Evolutionary conservation across 2,113 vertebrate species (phyloP).

Genomic region (Crotalus viridis): DNA sequence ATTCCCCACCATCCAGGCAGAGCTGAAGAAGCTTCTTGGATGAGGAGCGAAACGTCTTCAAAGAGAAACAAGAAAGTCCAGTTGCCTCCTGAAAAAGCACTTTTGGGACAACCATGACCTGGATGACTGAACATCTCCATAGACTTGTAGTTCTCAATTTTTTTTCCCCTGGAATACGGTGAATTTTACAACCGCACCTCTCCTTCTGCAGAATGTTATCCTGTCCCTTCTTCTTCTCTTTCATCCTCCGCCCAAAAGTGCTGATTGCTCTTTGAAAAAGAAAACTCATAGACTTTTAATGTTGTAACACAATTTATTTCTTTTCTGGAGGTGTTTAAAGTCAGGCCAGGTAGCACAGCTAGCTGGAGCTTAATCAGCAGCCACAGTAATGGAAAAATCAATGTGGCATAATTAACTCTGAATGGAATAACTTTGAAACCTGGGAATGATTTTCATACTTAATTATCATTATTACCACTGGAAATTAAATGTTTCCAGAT

Average conservation of each 20-base stretch:
- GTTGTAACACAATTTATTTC: not conserved
- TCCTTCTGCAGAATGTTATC: not conserved
- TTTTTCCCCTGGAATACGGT: not conserved
- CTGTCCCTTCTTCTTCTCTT: not conserved
- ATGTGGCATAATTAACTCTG: not conserved
- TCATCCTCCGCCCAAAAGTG: too few relatives aligned
- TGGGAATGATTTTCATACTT: not conserved
- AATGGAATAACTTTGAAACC: conserved; percentile 6
- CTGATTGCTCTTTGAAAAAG: not conserved
- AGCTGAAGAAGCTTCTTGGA: too few relatives aligned
- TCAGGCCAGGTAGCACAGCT: not conserved
- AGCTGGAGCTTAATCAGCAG: not conserved
- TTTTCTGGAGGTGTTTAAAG: not conserved
- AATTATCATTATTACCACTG: not conserved
- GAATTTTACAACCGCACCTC: not conserved
- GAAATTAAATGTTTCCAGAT: not conserved
- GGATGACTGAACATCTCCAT: too few relatives aligned
- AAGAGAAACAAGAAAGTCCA: too few relatives aligned
- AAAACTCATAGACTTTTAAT: not conserved
- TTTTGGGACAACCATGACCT: too few relatives aligned
- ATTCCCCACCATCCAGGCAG: too few relatives aligned
- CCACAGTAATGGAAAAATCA: conserved; percentile 13
- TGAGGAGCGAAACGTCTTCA: too few relatives aligned
- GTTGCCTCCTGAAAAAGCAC: too few relatives aligned
- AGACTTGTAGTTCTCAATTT: not conserved